Evolutionary conservation across 2,113 vertebrate genomes (phyloP).

Genomic region (Mellivora capensis): DNA sequence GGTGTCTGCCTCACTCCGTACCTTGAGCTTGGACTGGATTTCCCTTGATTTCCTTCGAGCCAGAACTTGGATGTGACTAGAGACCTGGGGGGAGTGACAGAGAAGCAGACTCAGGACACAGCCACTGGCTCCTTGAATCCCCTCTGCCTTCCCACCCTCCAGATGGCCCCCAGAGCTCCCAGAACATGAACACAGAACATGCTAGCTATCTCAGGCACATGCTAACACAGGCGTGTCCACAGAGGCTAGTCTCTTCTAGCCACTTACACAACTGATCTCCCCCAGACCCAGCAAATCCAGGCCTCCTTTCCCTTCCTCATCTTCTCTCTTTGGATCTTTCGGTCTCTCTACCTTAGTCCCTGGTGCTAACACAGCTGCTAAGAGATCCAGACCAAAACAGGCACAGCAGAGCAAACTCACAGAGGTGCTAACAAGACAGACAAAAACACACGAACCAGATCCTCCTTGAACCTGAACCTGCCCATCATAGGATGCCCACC

Average conservation of each 20-base stretch:
- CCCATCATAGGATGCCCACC: not conserved
- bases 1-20: conserved; percentile 29
- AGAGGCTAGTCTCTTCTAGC: not conserved
- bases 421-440: not conserved
- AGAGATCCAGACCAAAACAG: not conserved
- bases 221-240: not conserved
- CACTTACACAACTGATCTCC: not conserved
- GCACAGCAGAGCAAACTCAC: not conserved
- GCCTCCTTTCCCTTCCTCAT: not conserved
- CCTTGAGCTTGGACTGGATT: conserved; percentile 82
- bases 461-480: not conserved
- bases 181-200: not conserved
- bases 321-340: not conserved
- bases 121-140: fast-evolving
- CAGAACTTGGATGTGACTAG: conserved; percentile 81
- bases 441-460: not conserved
- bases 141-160: not conserved
- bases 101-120: not conserved
- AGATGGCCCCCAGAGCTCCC: not conserved
- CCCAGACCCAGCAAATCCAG: not conserved
- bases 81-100: conserved; percentile 67
- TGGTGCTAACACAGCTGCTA: not conserved
- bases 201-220: fast-evolving
- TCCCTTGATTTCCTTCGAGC: conserved; percentile 80
- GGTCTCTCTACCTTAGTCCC: not conserved